phyloP scores from a whole-genome alignment of 2,797 vertebrate genomes.

The Galago senegalensis region DNA sequence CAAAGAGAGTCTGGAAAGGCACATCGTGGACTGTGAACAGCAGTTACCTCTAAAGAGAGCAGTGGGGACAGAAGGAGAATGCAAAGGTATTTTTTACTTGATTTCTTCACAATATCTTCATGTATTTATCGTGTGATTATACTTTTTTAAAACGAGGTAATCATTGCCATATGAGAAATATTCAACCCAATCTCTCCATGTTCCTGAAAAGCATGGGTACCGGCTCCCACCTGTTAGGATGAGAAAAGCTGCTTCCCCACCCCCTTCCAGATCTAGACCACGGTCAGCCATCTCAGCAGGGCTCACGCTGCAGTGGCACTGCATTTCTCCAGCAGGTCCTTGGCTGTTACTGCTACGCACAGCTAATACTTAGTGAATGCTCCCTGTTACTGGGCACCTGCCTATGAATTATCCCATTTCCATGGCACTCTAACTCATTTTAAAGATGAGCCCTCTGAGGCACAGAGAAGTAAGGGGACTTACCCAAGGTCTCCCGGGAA shows the following conservation, averaged over 20 bases:
- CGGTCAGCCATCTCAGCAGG: rapidly evolving
- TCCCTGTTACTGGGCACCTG: neutral
- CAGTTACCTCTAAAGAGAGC: neutral
- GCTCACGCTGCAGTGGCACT: neutral
- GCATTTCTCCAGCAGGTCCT: neutral
- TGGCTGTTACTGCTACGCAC: neutral
- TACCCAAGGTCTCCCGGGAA: neutral
- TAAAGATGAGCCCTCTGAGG: neutral
- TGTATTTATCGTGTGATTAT: neutral
- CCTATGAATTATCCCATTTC: neutral
- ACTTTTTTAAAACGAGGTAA: neutral
- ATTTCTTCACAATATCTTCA: neutral
- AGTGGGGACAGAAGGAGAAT: too few relatives aligned
- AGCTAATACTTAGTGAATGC: neutral
- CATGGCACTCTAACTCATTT: neutral
- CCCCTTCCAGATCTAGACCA: neutral
- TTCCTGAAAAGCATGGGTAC: neutral
- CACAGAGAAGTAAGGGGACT: neutral
- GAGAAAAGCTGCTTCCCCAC: too few relatives aligned
- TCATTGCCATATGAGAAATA: neutral
- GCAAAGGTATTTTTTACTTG: neutral
- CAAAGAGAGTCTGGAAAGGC: neutral
- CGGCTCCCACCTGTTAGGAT: neutral
- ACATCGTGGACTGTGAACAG: neutral
- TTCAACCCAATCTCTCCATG: neutral